Base-by-base conservation (phyloP, 2,113 vertebrate genomes). In the Xenus cinereus region DNA sequence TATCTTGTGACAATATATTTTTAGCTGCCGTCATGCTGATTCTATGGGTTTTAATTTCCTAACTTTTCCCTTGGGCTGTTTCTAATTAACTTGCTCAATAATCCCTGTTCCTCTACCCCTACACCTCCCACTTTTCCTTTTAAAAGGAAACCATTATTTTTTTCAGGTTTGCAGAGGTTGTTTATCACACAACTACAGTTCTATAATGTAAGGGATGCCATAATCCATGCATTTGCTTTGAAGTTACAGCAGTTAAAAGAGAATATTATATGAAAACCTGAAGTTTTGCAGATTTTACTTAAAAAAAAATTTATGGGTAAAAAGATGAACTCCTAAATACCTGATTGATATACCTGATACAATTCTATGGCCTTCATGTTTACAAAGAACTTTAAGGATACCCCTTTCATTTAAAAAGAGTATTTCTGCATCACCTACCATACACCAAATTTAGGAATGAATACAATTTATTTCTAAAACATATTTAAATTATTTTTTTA, bases 11-110 rank as follows among this genome's bases (percentile, higher is more conserved):
- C 7, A 22, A 87, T 64, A 26, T 93, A 94, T 93, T 94, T 95
- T 94, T 96, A 92, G 96, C 94, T 87, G 56, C 86, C 2, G 1
- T 92, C 85, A 72, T 64, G 92, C 93, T 92, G 96, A 92, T 95
- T 96, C 83, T 84, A 56, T 48, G 76, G 22, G 45, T 60, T 97
- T 95, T 93, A 92, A 96, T 97, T 96, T 96, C 93, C 93, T 96
- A 96, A 94, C 59, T 89, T 89, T 89, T 92, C 97, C 93, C 95
- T 86, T 72, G 93, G 60, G 93, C 39, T 97, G 83, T n/a, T 89
- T 94, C 69, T 96, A 94, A 96, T 96, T 93, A 94, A 87, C 83
- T 81, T 82, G 39, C 64, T 81, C 48, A 92, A 78, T 95, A 93
- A 84, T 88, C 73, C 26, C 39, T 95, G 71, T 91, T 88, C 83